Conservation (phyloP, 1,140 invertebrate genomes). For the Brachystomella parvula region DNA sequence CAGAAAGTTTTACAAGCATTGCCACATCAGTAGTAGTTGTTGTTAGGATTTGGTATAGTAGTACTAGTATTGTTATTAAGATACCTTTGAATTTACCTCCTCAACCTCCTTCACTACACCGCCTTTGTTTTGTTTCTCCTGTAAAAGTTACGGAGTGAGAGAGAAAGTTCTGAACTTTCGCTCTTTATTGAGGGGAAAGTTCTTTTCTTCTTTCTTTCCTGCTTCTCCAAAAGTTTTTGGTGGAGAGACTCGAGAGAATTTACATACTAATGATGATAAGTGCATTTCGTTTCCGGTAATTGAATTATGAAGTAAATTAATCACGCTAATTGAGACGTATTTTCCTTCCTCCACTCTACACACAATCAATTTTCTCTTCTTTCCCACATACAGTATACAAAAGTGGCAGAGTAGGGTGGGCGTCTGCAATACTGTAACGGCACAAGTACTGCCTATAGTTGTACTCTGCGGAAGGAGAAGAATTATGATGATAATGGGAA, state of each 20-base stretch:
- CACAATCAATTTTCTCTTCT: constrained; percentile 7
- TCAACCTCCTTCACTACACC: not conserved
- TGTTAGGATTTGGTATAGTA: too few species aligned
- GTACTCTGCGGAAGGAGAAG: too few species aligned
- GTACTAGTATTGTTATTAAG: too few species aligned
- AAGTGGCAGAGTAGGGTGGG: not conserved
- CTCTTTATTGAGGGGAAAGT: not conserved
- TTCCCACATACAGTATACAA: not conserved
- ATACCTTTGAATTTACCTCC: too few species aligned
- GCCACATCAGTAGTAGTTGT: too few species aligned
- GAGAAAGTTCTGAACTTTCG: constrained; percentile 3
- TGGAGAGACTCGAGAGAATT: constrained; percentile 26
- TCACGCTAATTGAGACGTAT: constrained; percentile 38
- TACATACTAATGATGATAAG: constrained; percentile 38
- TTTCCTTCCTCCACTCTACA: constrained; percentile 25
- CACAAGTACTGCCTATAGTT: too few species aligned
- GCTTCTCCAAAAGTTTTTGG: not conserved
- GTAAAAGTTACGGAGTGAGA: constrained; percentile 7
- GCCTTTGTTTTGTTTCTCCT: not conserved
- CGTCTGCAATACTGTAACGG: too few species aligned
- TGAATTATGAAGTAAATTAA: constrained; percentile 38
- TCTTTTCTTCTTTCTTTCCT: not conserved
- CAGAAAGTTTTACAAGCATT: too few species aligned
- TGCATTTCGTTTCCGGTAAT: constrained; percentile 37
- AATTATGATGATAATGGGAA: constrained; percentile 4